Conservation (phyloP, 2,113 vertebrate genomes). For the Tamias sibiricus region DNA sequence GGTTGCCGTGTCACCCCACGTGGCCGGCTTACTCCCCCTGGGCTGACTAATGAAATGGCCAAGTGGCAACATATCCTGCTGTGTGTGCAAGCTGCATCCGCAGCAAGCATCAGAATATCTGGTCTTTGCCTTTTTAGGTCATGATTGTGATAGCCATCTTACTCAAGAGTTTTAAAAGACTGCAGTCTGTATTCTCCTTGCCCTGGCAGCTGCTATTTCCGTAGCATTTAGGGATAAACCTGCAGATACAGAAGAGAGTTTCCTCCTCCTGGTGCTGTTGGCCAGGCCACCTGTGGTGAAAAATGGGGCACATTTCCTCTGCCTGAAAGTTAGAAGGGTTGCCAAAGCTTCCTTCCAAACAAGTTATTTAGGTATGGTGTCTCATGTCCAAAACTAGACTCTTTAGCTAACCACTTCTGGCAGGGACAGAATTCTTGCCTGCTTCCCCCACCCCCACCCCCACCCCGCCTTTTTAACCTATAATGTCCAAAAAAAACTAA, state of each 20-base stretch:
- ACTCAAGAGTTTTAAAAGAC: not conserved
- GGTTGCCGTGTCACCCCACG: not conserved
- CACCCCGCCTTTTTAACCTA: not conserved
- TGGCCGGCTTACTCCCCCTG: not conserved
- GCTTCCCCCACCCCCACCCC: too few species aligned
- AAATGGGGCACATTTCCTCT: constrained; percentile 64
- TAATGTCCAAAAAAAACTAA: not conserved
- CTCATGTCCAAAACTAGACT: constrained; percentile 10
- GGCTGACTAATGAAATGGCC: not conserved
- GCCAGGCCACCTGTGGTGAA: constrained; percentile 27
- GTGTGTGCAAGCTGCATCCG: not conserved
- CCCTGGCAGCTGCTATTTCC: constrained; percentile 45
- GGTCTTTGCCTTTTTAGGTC: constrained; percentile 60
- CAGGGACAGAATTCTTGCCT: constrained; percentile 25
- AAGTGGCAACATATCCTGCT: not conserved
- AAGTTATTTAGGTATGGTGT: constrained; percentile 3
- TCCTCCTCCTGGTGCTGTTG: constrained; percentile 60
- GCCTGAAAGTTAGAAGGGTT: not conserved
- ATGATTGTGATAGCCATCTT: not conserved
- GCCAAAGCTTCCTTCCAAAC: constrained; percentile 43
- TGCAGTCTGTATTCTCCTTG: not conserved
- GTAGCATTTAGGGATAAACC: constrained; percentile 39
- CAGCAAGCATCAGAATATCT: not conserved
- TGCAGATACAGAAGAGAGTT: not conserved
- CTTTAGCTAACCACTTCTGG: not conserved